Evolutionary conservation across 2,888 invertebrate genomes (phyloP).

Genomic region (Camptogramma bilineatum): DNA sequence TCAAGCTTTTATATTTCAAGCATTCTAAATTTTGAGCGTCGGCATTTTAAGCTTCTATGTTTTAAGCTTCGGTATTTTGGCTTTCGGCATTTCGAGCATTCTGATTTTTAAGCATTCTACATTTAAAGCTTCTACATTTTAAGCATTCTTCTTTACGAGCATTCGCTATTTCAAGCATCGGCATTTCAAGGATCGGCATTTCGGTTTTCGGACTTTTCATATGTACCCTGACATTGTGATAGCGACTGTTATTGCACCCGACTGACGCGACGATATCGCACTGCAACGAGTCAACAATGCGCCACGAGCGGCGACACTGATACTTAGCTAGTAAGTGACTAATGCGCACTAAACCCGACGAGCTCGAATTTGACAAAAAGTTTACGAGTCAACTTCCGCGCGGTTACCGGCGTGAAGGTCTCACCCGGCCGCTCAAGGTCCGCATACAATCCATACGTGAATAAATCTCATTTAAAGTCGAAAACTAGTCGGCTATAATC

Average conservation of each 20-base stretch:
- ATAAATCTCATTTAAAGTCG: constrained; percentile 79
- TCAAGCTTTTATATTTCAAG: too few species aligned
- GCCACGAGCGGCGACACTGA: constrained; percentile 66
- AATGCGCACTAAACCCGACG: constrained; percentile 80
- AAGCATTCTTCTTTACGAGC: too few species aligned
- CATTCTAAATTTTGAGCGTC: too few species aligned
- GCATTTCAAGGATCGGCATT: too few species aligned
- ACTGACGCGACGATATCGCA: constrained; percentile 62
- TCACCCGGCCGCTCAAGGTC: constrained; percentile 82
- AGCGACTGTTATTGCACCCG: constrained; percentile 77
- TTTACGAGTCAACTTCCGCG: constrained; percentile 82
- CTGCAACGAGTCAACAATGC: constrained; percentile 70
- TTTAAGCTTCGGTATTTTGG: too few species aligned
- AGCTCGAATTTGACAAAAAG: constrained; percentile 82
- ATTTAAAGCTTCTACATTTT: too few species aligned
- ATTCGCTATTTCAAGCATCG: too few species aligned
- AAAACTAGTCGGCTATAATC: constrained; percentile 72
- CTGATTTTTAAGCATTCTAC: too few species aligned
- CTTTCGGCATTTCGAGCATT: too few species aligned
- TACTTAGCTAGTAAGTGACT: constrained; percentile 78
- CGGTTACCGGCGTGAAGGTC: constrained; percentile 84
- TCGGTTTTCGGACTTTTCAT: too few species aligned
- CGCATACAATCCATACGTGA: constrained; percentile 81
- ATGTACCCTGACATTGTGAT: too few species aligned
- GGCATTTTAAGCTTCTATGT: too few species aligned